Evolutionary conservation across 1,140 invertebrate genomes (phyloP).

Genomic region (Nephotettix cincticeps): DNA sequence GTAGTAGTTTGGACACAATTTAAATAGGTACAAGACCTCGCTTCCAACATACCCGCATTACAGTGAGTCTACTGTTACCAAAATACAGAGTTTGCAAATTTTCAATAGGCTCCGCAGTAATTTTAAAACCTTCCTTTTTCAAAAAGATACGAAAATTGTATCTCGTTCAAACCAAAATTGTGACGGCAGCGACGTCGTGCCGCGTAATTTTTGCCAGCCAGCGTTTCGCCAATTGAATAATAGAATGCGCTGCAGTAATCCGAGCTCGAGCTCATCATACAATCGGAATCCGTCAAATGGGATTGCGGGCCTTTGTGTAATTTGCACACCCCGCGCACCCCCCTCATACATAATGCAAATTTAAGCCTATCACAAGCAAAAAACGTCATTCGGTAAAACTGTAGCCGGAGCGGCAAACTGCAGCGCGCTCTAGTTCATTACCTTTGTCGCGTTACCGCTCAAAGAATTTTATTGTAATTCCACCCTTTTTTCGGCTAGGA

Average conservation of each 20-base stretch:
- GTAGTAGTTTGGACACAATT: too few relatives aligned
- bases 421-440: constrained; percentile 8
- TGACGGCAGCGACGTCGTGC: too few relatives aligned
- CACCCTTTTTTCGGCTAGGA: background rate
- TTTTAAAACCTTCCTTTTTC: too few relatives aligned
- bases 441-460: constrained; percentile 11
- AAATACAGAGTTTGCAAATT: too few relatives aligned
- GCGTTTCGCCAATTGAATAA: constrained; percentile 12
- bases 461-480: constrained; percentile 20
- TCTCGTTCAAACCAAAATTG: too few relatives aligned
- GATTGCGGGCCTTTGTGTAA: constrained; percentile 27
- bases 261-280: background rate
- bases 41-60: too few relatives aligned
- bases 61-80: too few relatives aligned
- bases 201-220: background rate
- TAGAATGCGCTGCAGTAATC: background rate
- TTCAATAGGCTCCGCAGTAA: too few relatives aligned
- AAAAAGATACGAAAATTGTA: too few relatives aligned
- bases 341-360: constrained; percentile 25
- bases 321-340: constrained; percentile 19
- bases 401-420: background rate
- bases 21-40: too few relatives aligned
- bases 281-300: constrained; percentile 23
- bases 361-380: constrained; percentile 22
- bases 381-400: constrained; percentile 4